Base-by-base conservation (phyloP, 2,797 vertebrate genomes). In the Meriones psammophilus region DNA sequence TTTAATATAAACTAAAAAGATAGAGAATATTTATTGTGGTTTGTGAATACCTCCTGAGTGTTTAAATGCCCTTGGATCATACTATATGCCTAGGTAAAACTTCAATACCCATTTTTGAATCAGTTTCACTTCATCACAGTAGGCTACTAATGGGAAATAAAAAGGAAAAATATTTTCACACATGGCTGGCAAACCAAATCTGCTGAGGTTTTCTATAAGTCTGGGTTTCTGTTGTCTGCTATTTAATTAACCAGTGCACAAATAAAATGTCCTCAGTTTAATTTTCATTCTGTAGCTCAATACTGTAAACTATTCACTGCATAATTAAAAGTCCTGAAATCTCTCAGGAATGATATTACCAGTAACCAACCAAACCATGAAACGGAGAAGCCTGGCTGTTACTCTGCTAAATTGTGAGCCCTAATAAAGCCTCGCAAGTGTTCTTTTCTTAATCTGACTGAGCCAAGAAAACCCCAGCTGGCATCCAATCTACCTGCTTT, bases 241-340 rank as follows among this genome's bases (percentile, higher is more conserved):
- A 92, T 97, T 97, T 97, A 98, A 97, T 98, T 98, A 97, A 97
- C 91, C 62, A 87, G 46, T 74, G 64, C 46, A 97, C 91, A 97
- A 96, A 96, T 92, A 97, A 97, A 97, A 97, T 94, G 87, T 92
- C 92, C 77, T 97, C 62, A 62, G 64, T 97, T 96, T 97, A 97
- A 97, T 97, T 97, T 96, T 88, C 93, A 96, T 96, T 97, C 89
- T 0, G 0, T 92, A 96, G 94, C 91, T 97, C 95, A 95, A 95
- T 96, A 96, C 91, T 96, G 95, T 97, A 97, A 98, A 96, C 95
- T 96, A 90, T 96, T 97, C 94, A 77, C 73, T 92, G 92, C n/a
- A 15, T 97, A 98, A 97, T 97, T 97, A 98, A 97, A 97, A 97
- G 92, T 95, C 86, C 39, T 85, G 83, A 96, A 95, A 92, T 97